These are phyloP conservation scores for Lasioglossum malachurum DNA, from an alignment of 2,888 invertebrate species.

Conservation along the genomic window DNA sequence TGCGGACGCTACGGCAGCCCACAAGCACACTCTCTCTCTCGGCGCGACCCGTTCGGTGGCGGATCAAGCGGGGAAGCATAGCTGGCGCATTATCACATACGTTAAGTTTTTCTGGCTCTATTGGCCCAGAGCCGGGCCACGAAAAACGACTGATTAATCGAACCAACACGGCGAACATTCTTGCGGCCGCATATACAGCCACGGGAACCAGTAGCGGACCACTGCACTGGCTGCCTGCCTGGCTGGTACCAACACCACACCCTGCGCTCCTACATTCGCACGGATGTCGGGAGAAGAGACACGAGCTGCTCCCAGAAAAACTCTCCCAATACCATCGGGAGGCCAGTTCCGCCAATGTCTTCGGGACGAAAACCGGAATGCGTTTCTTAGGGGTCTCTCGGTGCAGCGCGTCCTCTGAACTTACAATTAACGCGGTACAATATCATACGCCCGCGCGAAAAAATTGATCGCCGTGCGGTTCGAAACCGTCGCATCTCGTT, in stretches of 20 bases:
- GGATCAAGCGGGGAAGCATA: slow-evolving; percentile 53
- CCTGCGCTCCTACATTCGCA: slow-evolving; percentile 68
- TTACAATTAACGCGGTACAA: slow-evolving; percentile 72
- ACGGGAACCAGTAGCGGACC: slow-evolving; percentile 56
- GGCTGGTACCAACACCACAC: slow-evolving; percentile 61
- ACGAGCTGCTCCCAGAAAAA: slow-evolving; percentile 66
- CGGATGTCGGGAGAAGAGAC: slow-evolving; percentile 73
- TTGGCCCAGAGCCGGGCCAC: slow-evolving; percentile 70
- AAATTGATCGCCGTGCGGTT: slow-evolving; percentile 16
- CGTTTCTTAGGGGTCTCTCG: slow-evolving; percentile 63
- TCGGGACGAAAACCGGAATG: slow-evolving; percentile 73
- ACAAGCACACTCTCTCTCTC: not conserved
- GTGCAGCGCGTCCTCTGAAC: slow-evolving; percentile 54
- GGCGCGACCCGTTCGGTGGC: not conserved
- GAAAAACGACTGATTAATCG: slow-evolving; percentile 75
- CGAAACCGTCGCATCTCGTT: not conserved
- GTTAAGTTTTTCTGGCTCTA: slow-evolving; percentile 75
- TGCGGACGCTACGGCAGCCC: not conserved
- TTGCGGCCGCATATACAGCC: slow-evolving; percentile 46
- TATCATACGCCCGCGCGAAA: slow-evolving; percentile 49
- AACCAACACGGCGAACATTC: slow-evolving; percentile 76
- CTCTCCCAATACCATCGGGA: slow-evolving; percentile 61
- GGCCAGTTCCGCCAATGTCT: slow-evolving; percentile 69
- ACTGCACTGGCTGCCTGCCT: slow-evolving; percentile 4
- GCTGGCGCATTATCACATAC: slow-evolving; percentile 80